Evolutionary conservation across 2,888 invertebrate genomes (phyloP), one percentile per base, ranked within the genome.

Genomic region (Catonia carolina): DNA sequence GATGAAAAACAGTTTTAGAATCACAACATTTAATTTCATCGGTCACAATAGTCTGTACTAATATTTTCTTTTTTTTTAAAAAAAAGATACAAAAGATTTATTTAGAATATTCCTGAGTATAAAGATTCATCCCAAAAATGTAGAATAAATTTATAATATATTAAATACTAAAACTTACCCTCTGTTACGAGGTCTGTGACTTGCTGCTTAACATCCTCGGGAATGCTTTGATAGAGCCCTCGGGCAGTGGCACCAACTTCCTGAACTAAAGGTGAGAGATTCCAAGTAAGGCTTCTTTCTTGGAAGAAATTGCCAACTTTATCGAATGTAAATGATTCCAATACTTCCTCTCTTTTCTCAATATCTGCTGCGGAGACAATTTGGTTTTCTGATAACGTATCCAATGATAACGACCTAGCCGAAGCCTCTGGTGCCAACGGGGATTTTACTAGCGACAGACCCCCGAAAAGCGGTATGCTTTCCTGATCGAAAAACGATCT

Each of bases 401-500:
- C 71, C 59, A 78, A 77, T 59, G 72, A 68, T 5, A 73, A 65
- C 61, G 76, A 71, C 60, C 76, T 74, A 57, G 75, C 73, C 53
- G 74, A 67, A 1, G 74, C 71, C 63, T 76, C 75, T 48, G 56
- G 55, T 36, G 49, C 54, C 45, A 27, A 75, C 73, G 61, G 71
- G 45, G 52, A 59, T 39, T 61, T 68, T 65, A 74, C 71, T 18
- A 81, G 67, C 6, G 77, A 78, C 42, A 82, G 71, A 48, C 81
- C 82, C 60, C 75, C 77, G 60, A 78, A 70, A 42, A 82, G 63
- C 65, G 79, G 78, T 59, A 81, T 72, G 67, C 71, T 77, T 56
- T 79, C 79, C 69, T 76, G 77, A 52, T 76, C 77, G 67, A 82
- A 80, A 69, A 82, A 74, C 27, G 77, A 75, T 67, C 76, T 77